Evolutionary conservation across 2,888 invertebrate species (phyloP).

Genomic region (Hyles lineata): DNA sequence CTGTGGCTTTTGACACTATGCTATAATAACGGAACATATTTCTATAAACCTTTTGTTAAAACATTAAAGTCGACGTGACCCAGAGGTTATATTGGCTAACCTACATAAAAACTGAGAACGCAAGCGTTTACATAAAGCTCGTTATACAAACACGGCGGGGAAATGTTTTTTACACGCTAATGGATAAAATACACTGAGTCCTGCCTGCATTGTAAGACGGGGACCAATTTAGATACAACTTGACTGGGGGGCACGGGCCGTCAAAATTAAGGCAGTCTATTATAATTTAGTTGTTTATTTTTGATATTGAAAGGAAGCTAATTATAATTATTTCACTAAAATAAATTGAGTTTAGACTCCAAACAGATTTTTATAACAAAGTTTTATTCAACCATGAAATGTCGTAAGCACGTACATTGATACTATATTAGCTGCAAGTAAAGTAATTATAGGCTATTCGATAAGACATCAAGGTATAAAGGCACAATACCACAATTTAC

Average conservation of each 20-base stretch:
- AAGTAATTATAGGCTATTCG: background rate
- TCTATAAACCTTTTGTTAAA: conserved; percentile 2
- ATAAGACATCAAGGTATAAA: background rate
- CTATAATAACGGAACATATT: conserved; percentile 6
- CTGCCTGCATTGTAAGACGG: conserved; percentile 11
- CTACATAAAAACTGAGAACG: conserved; percentile 22
- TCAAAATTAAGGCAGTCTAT: background rate
- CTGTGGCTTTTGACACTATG: conserved; percentile 3
- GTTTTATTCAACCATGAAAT: too few relatives aligned
- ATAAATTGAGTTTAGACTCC: too few relatives aligned
- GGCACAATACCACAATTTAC: background rate
- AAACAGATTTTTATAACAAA: too few relatives aligned
- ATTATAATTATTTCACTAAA: too few relatives aligned
- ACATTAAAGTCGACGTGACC: conserved; percentile 16
- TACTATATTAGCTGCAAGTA: background rate
- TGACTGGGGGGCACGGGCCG: background rate
- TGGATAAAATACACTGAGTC: conserved; percentile 43
- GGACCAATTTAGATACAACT: background rate
- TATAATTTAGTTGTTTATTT: too few relatives aligned
- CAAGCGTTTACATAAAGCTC: conserved; percentile 31
- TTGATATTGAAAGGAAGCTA: too few relatives aligned
- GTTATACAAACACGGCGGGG: conserved; percentile 29
- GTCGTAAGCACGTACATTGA: too few relatives aligned
- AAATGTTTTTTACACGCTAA: conserved; percentile 40
- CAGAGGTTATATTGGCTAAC: conserved; percentile 24